A percentile compares a stretch with the other conserved stretches of the same genome.
Conservation (phyloP, 1,140 invertebrate genomes). For the Hylaeus volcanicus region DNA sequence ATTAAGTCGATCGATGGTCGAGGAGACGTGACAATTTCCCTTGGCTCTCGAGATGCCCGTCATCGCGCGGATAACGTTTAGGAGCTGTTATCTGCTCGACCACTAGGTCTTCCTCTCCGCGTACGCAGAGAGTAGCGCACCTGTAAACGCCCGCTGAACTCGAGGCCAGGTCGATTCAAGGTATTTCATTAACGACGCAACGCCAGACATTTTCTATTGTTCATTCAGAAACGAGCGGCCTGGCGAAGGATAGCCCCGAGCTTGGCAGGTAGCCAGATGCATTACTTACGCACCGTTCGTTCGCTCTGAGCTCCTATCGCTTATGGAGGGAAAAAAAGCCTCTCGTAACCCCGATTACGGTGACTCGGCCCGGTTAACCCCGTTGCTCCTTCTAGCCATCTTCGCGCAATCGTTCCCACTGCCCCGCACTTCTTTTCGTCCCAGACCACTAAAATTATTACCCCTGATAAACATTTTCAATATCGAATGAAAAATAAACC, state of each 20-base stretch:
- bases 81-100: not conserved
- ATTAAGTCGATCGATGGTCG: too few relatives aligned
- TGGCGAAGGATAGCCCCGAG: slow-evolving; percentile 53
- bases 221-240: slow-evolving; percentile 64
- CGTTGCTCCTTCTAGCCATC: not conserved
- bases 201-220: slow-evolving; percentile 66
- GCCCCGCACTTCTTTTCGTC: too few relatives aligned
- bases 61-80: not conserved
- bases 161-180: slow-evolving; percentile 65
- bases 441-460: too few relatives aligned
- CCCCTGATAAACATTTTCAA: too few relatives aligned
- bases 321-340: slow-evolving; percentile 28
- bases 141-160: slow-evolving; percentile 65
- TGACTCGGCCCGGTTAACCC: not conserved
- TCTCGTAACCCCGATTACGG: slow-evolving; percentile 27
- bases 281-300: slow-evolving; percentile 28
- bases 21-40: slow-evolving; percentile 36
- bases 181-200: slow-evolving; percentile 65
- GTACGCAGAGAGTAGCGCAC: slow-evolving; percentile 35
- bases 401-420: not conserved
- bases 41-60: slow-evolving; percentile 20
- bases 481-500: too few relatives aligned
- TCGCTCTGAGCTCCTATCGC: not conserved
- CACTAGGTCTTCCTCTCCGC: slow-evolving; percentile 27
- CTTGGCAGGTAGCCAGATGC: slow-evolving; percentile 61